Evolutionary conservation across 2,888 invertebrate species (phyloP).

Genomic region (Polyommatus icarus): DNA sequence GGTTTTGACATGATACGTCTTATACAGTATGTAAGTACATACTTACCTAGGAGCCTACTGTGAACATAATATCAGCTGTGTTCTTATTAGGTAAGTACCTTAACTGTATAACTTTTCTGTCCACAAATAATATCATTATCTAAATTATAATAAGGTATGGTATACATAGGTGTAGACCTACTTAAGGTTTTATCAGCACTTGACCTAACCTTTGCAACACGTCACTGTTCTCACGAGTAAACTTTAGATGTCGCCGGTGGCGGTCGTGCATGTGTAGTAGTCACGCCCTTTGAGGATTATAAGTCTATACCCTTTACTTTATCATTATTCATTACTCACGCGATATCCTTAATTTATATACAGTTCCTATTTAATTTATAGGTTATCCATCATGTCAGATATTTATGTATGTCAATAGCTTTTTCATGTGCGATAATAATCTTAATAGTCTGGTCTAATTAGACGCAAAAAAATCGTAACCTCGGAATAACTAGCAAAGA

Average conservation of each 20-base stretch:
- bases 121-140: no score
- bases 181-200: background rate
- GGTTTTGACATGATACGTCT: no score
- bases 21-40: no score
- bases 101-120: no score
- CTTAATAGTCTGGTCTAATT: no score
- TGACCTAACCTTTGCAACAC: slow-evolving; percentile 26
- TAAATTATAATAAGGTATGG: background rate
- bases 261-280: slow-evolving; percentile 25
- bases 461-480: no score
- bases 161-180: background rate
- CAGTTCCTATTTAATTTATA: no score
- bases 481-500: no score
- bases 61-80: no score
- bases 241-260: slow-evolving; percentile 31
- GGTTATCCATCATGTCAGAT: background rate
- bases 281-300: slow-evolving; percentile 23
- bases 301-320: slow-evolving; percentile 9
- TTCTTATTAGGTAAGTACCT: no score
- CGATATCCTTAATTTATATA: slow-evolving; percentile 9
- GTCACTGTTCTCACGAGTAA: slow-evolving; percentile 26
- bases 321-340: background rate
- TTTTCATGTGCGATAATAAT: no score
- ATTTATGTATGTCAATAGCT: background rate
- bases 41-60: no score